Percentiles rank a stretch among this genome's conserved stretches.
Conservation (phyloP, 2,797 vertebrate species). For the Cuniculus paca region DNA sequence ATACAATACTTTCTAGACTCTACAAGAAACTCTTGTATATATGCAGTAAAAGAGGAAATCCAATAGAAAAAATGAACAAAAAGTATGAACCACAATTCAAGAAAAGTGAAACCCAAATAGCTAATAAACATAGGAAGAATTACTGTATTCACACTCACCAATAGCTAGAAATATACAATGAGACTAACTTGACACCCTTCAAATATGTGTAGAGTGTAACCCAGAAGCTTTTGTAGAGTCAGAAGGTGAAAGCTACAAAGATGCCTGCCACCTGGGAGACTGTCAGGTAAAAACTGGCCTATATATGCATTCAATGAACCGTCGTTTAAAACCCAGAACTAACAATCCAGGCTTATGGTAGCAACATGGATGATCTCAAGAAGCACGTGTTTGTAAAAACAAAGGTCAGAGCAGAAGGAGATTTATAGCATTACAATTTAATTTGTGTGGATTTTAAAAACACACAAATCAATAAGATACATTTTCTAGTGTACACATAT, state of each 20-base stretch:
- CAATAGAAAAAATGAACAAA: background rate
- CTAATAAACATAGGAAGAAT: background rate
- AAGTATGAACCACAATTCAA: background rate
- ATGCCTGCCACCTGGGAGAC: background rate
- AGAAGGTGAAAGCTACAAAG: background rate
- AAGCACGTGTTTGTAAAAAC: background rate
- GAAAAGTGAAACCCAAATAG: background rate
- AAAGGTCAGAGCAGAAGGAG: background rate
- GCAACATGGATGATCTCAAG: background rate
- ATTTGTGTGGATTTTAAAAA: background rate
- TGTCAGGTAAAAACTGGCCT: background rate
- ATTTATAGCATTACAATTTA: background rate
- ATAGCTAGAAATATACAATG: background rate
- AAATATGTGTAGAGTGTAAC: background rate
- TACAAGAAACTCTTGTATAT: background rate
- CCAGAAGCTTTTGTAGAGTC: background rate
- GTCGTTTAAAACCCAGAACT: background rate
- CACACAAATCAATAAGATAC: background rate
- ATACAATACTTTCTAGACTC: background rate
- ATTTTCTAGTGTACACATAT: background rate
- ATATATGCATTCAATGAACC: background rate
- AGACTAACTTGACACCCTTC: background rate
- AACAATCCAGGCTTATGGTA: background rate
- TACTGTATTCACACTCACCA: no score
- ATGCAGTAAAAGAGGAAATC: background rate